phyloP scores from a whole-genome alignment of 2,797 vertebrate species.

The Sebastes matsubarae region DNA sequence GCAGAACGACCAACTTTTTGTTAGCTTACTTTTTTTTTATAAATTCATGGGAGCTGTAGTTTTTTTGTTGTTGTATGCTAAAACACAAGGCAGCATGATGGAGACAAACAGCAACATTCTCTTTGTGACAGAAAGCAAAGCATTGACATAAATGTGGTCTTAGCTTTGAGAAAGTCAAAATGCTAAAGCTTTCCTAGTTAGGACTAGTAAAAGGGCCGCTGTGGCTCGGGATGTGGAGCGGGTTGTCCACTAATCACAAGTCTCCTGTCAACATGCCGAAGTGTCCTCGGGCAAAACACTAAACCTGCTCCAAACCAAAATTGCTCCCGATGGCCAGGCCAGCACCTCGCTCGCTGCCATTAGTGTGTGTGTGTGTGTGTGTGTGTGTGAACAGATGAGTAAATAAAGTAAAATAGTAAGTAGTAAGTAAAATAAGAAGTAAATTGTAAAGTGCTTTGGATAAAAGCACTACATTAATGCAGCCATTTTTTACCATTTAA shows the following conservation, averaged over 20 bases:
- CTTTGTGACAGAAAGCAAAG: not conserved
- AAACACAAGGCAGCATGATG: too few relatives aligned
- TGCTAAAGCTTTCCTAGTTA: not conserved
- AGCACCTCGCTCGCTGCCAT: not conserved
- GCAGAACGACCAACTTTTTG: not conserved
- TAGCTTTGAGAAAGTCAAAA: not conserved
- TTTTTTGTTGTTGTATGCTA: not conserved
- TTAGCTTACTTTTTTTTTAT: not conserved
- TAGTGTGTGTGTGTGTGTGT: not conserved
- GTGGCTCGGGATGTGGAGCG: not conserved
- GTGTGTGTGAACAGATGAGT: not conserved
- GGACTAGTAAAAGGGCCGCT: not conserved
- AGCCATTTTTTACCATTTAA: not conserved
- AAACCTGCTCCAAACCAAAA: not conserved
- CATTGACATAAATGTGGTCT: not conserved
- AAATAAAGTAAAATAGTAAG: too few relatives aligned
- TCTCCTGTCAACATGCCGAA: not conserved
- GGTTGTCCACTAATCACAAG: not conserved
- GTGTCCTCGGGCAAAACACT: too few relatives aligned
- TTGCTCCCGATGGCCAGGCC: not conserved
- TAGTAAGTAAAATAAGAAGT: not conserved
- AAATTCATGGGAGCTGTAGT: not conserved
- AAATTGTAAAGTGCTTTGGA: not conserved
- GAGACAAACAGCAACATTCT: not conserved
- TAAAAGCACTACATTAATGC: not conserved